Base-by-base conservation (phyloP, 2,888 invertebrate genomes). In the Oligia latruncula region DNA sequence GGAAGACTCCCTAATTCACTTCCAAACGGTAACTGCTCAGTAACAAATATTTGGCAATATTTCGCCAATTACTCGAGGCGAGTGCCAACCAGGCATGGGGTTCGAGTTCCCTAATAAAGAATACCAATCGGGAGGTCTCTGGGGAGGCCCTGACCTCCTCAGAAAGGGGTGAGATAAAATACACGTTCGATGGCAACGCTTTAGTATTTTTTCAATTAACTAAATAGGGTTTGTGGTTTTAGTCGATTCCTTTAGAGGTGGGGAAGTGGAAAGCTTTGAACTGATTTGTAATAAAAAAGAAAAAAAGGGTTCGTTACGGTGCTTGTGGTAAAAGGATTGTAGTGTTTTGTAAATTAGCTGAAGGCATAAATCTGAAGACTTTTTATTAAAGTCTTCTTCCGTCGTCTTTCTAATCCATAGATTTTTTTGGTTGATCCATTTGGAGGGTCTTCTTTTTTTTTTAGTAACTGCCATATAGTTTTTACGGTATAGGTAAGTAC, bases 151-250 rank as follows among this genome's bases (percentile, higher is more conserved):
- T 93, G 93, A 94, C 94, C 94, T 92, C 92, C 94, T 92, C 90
- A 84, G 90, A 89, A 93, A 93, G 93, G 95, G 95, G 94, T 89
- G 83, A 90, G 82, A 84, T 86, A 89, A 90, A 90, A 81, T 90
- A 85, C 85, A 78, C 86, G 81, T 80, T 93, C 92, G 92, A 90
- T 88, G 91, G 90, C 88, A 91, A 90, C 91, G 92, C 89, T 91
- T 93, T 91, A 91, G 90, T 90, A 91, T 92, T 93, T 92, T 94
- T 92, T 92, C 93, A 94, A 94, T 93, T 93, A 93, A 92, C 91
- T 88, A 91, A 92, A 92, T 92, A 92, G 90, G 65, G 81, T 89
- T 90, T 90, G 90, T 82, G 89, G 88, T 88, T 82, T 86, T 62
- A 79, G 84, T 72, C 71, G 83, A 74, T 82, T 77, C 75, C 76